Evolutionary conservation across 2,113 vertebrate genomes (phyloP).

Genomic region (Saguinus midas): DNA sequence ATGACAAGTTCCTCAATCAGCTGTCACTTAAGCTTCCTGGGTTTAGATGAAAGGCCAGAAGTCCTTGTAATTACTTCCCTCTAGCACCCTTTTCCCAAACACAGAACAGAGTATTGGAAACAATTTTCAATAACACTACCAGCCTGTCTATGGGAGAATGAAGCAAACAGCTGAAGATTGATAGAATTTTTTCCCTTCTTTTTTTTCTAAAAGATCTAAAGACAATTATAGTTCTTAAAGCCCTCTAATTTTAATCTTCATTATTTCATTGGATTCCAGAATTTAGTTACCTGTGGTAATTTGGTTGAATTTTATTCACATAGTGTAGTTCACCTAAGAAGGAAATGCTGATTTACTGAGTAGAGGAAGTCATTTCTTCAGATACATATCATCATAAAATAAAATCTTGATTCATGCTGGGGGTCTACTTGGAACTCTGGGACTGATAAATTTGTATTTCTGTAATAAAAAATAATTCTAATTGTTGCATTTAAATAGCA

Average conservation of each 20-base stretch:
- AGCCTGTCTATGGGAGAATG: neutral
- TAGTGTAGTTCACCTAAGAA: neutral
- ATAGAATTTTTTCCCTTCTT: neutral
- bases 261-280: neutral
- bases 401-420: neutral
- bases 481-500: neutral
- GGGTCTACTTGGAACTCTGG: neutral
- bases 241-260: constrained; percentile 5
- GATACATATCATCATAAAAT: neutral
- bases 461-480: neutral
- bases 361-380: neutral
- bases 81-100: constrained; percentile 65
- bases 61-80: constrained; percentile 65
- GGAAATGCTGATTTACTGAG: neutral
- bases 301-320: neutral
- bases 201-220: neutral
- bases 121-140: constrained; percentile 60
- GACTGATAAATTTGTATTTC: neutral
- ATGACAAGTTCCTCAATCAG: constrained; percentile 72
- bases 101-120: constrained; percentile 46
- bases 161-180: neutral
- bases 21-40: constrained; percentile 74
- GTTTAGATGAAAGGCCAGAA: constrained; percentile 68
- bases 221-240: neutral
- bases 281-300: neutral